Conservation (phyloP, 2,888 invertebrate genomes). For the Aelia acuminata region DNA sequence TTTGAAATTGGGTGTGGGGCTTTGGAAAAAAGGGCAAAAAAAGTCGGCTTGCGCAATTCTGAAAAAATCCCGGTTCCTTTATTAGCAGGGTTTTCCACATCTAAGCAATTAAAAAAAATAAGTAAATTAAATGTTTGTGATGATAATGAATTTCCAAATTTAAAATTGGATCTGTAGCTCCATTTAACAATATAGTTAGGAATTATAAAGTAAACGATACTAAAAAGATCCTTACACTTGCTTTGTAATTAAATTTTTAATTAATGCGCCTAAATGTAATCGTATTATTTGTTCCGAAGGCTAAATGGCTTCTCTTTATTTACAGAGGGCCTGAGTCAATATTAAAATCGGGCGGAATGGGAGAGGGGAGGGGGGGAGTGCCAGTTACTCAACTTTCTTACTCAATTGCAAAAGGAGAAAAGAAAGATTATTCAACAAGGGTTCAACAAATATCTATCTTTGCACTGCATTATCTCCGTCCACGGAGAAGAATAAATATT, state of each 20-base stretch:
- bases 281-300: neutral
- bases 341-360: constrained; percentile 36
- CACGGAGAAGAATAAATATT: neutral
- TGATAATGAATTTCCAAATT: no score
- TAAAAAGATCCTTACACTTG: neutral
- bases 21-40: no score
- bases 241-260: constrained; percentile 3
- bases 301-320: constrained; percentile 42
- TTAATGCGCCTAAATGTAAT: constrained; percentile 27
- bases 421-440: constrained; percentile 41
- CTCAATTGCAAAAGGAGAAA: constrained; percentile 22
- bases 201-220: neutral
- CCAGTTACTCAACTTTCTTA: constrained; percentile 4
- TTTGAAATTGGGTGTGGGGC: no score
- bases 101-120: no score
- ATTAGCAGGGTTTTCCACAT: no score
- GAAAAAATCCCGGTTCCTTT: no score
- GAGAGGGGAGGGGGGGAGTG: constrained; percentile 12
- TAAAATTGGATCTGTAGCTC: no score
- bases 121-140: no score
- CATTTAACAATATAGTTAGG: neutral
- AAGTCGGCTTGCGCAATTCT: no score
- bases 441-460: constrained; percentile 13
- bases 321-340: constrained; percentile 42
- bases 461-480: neutral